Evolutionary conservation across 2,888 invertebrate genomes (phyloP), one percentile per base, ranked within the genome.

Genomic region (Amphipyra berbera): DNA sequence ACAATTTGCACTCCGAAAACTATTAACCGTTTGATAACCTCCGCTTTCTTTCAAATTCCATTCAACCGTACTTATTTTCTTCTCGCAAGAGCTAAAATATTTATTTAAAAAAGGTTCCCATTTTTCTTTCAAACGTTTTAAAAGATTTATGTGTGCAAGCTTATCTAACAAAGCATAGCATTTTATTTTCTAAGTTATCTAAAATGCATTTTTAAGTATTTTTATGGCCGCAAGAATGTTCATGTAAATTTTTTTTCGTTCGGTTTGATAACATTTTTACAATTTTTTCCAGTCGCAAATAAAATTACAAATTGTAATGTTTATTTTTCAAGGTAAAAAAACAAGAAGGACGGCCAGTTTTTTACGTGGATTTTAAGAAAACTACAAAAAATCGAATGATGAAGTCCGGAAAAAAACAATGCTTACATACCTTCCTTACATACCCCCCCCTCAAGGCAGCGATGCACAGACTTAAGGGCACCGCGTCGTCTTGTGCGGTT

Each of bases 151-250:
- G 54, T 52, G 37, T 27, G 40, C 45, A 46, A 47, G 62, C 65
- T 71, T 76, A 76, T 75, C 76, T 76, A 58, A 75, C 54, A 71
- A 64, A 76, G 55, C 60, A 69, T 62, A 62, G 62, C 52, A 53
- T 75, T 69, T 70, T 70, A 62, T 70, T 61, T 75, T 66, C 46
- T 14, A 62, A 64, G 59, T 33, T 67, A 63, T 78, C 69, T 69
- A 3, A 52, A 78, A 76, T 75, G 60, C 60, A 75, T 75, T 71
- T 70, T 65, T 37, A 67, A 70, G 50, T 47, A 41, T 58, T 69
- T 65, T 49, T 49, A 60, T 47, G 67, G 33, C 37, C 9, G 1
- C 37, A 44, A 48, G 47, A 52, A 49, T 27, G 13, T 52, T 15
- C 12, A 41, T 33, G 41, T 37, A 57, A 27, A 57, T 61, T 46